These are phyloP conservation scores for Diarsia rubi DNA, from an alignment of 2,888 invertebrate genomes.

Conservation along the genomic window DNA sequence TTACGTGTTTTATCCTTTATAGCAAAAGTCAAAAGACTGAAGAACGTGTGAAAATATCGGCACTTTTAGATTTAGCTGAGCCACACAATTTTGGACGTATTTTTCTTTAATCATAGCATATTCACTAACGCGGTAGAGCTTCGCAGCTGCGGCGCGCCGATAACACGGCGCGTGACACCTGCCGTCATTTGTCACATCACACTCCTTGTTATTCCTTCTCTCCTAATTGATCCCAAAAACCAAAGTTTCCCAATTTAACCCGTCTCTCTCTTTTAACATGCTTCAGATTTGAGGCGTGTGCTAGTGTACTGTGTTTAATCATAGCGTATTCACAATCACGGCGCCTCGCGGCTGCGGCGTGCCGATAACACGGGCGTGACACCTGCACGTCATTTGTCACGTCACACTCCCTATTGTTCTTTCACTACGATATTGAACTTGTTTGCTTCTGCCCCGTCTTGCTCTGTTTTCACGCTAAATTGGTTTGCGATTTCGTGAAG, in stretches of 20 bases:
- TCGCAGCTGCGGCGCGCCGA: constrained; percentile 70
- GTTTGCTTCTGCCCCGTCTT: constrained; percentile 78
- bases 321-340: constrained; percentile 66
- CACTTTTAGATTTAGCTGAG: constrained; percentile 21
- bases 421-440: constrained; percentile 77
- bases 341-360: constrained; percentile 70
- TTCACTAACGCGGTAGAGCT: constrained; percentile 45
- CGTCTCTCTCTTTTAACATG: constrained; percentile 43
- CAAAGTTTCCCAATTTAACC: constrained; percentile 57
- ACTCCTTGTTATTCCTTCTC: constrained; percentile 50
- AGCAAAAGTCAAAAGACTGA: constrained; percentile 35
- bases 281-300: constrained; percentile 30
- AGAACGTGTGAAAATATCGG: constrained; percentile 46
- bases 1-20: constrained; percentile 14
- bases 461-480: constrained; percentile 79
- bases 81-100: constrained; percentile 42
- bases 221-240: constrained; percentile 57
- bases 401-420: constrained; percentile 78
- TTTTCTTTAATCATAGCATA: constrained; percentile 62
- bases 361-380: constrained; percentile 79
- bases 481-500: constrained; percentile 76
- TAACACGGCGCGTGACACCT: constrained; percentile 64
- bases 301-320: constrained; percentile 56
- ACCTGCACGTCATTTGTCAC: constrained; percentile 89
- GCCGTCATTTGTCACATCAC: constrained; percentile 59